Conservation (phyloP, 2,113 vertebrate genomes). For the Sinocyclocheilus rhinocerous region DNA sequence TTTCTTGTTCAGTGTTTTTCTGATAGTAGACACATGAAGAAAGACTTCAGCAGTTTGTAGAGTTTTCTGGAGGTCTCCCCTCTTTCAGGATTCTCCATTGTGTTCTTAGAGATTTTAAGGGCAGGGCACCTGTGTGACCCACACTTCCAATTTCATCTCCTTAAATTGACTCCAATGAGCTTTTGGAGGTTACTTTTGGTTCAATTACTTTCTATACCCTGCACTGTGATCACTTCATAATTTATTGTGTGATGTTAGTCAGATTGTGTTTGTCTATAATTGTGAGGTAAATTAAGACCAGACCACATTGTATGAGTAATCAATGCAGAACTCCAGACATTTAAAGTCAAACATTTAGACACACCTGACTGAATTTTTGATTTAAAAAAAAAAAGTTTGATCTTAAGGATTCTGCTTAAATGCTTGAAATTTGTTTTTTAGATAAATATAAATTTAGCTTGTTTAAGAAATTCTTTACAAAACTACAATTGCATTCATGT, state of each 20-base stretch:
- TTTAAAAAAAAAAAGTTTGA: neutral
- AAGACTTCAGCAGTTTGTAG: too few species aligned
- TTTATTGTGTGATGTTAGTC: neutral
- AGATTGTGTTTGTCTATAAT: neutral
- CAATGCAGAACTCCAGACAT: neutral
- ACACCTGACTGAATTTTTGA: neutral
- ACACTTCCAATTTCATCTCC: neutral
- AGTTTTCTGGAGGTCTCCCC: neutral
- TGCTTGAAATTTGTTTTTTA: neutral
- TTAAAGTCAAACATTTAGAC: neutral
- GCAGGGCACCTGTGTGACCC: too few species aligned
- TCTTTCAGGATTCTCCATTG: neutral
- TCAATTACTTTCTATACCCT: neutral
- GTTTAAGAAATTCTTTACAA: neutral
- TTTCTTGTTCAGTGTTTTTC: neutral
- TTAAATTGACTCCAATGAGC: neutral
- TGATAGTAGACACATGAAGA: too few species aligned
- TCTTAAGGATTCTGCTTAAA: neutral
- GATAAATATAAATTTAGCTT: neutral
- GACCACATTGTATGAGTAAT: neutral
- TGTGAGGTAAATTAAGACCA: neutral
- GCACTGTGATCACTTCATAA: neutral
- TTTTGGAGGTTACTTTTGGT: neutral
- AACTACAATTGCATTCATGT: neutral
- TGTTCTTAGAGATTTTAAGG: too few species aligned